Evolutionary conservation across 2,888 invertebrate species (phyloP).

Genomic region (Ernsta delagoae): DNA sequence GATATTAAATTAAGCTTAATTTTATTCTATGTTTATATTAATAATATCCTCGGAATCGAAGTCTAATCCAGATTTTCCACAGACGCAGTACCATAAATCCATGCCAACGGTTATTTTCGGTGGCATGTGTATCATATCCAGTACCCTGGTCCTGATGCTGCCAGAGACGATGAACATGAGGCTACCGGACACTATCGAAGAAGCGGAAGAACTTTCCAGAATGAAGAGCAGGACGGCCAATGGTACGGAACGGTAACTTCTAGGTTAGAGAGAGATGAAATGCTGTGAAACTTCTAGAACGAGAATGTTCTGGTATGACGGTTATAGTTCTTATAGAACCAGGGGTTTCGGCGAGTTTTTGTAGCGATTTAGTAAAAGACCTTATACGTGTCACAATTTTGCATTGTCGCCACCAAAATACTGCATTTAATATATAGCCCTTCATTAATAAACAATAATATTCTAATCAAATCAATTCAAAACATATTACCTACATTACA

Average conservation of each 20-base stretch:
- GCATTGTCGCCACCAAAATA: no score
- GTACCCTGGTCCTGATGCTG: slow-evolving; percentile 85
- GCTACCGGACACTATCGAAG: slow-evolving; percentile 88
- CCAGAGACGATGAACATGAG: slow-evolving; percentile 89
- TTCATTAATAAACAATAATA: no score
- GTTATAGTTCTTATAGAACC: not conserved
- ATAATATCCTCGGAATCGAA: not conserved
- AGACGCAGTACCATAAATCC: slow-evolving; percentile 72
- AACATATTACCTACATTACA: no score
- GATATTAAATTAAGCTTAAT: no score
- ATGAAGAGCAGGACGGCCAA: slow-evolving; percentile 57
- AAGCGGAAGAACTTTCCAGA: slow-evolving; percentile 84
- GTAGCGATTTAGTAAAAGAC: not conserved
- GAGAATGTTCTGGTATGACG: not conserved
- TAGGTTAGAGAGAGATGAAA: slow-evolving; percentile 3
- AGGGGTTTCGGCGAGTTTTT: not conserved
- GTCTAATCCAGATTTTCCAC: slow-evolving; percentile 45
- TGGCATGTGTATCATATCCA: slow-evolving; percentile 85
- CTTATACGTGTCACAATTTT: no score
- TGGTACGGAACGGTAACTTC: not conserved
- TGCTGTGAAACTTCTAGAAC: not conserved
- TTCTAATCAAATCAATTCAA: no score
- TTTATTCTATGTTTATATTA: no score
- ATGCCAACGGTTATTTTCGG: slow-evolving; percentile 88
- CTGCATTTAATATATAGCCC: no score